phyloP scores from a whole-genome alignment of 2,888 invertebrate genomes.

The Drosophila anomalipes region DNA sequence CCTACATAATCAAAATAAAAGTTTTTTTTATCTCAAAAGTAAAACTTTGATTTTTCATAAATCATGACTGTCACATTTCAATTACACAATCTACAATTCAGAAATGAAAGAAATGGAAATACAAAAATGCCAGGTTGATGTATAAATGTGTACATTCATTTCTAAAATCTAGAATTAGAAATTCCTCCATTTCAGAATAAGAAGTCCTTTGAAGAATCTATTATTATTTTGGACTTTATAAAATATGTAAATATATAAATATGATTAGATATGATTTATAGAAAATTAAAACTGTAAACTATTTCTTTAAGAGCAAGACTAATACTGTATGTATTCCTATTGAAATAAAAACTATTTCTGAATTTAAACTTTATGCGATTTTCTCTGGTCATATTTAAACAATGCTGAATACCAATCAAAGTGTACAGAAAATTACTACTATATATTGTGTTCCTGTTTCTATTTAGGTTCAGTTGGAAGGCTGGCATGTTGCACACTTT shows the following conservation, averaged over 20 bases:
- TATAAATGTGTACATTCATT: neutral
- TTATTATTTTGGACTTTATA: neutral
- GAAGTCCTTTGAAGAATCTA: neutral
- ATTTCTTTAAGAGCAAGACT: neutral
- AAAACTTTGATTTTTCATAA: neutral
- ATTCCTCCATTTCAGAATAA: neutral
- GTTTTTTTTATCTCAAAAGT: neutral
- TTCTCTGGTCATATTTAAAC: neutral
- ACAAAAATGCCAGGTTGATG: neutral
- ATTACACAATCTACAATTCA: neutral
- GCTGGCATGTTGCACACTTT: constrained; percentile 25
- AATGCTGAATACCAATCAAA: neutral
- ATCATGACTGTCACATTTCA: neutral
- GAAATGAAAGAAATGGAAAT: neutral
- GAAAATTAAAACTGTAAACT: too few relatives aligned
- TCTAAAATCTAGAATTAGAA: neutral
- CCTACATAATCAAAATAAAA: neutral
- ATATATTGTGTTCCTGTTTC: neutral
- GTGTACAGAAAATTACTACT: neutral
- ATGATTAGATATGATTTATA: neutral
- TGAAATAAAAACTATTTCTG: neutral
- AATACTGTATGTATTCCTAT: neutral
- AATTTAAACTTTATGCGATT: neutral
- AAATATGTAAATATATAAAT: neutral
- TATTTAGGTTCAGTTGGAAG: neutral